Evolutionary conservation across 1,140 invertebrate species (phyloP).

Genomic region (Meloidogyne floridensis): DNA sequence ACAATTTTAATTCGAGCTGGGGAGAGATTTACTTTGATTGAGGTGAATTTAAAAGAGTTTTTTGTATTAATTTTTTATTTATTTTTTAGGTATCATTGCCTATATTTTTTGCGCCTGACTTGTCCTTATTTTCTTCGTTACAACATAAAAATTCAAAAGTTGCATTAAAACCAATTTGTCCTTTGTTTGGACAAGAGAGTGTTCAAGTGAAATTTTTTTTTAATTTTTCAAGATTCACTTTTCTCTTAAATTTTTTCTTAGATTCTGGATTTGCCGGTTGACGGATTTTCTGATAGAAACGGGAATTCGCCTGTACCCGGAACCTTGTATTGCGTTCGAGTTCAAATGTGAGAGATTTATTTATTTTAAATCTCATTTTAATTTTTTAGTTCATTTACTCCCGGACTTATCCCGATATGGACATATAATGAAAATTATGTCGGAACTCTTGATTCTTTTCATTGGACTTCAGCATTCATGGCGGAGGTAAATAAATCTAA

Average conservation of each 20-base stretch:
- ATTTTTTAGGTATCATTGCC: not conserved
- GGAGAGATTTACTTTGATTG: not conserved
- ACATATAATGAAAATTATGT: not conserved
- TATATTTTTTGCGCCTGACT: not conserved
- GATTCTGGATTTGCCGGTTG: not conserved
- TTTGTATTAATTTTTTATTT: not conserved
- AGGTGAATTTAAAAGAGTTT: not conserved
- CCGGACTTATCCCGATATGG: not conserved
- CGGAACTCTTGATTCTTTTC: not conserved
- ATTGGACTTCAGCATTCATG: not conserved
- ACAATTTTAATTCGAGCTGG: not conserved
- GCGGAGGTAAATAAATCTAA: not conserved
- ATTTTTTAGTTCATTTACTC: not conserved
- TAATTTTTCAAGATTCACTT: too few species aligned
- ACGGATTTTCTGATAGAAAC: not conserved
- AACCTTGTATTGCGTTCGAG: not conserved
- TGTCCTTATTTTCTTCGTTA: not conserved
- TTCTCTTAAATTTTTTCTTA: not conserved
- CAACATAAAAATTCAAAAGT: not conserved
- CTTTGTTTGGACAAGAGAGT: not conserved
- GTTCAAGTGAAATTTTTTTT: too few species aligned
- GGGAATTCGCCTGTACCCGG: not conserved
- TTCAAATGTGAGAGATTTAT: not conserved
- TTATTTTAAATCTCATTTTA: not conserved
- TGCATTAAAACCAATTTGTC: not conserved